Percentiles rank a stretch among this genome's conserved stretches.
Evolutionary conservation across 1,140 invertebrate species (phyloP).

Genomic region (Pygmarrhopalites habei): DNA sequence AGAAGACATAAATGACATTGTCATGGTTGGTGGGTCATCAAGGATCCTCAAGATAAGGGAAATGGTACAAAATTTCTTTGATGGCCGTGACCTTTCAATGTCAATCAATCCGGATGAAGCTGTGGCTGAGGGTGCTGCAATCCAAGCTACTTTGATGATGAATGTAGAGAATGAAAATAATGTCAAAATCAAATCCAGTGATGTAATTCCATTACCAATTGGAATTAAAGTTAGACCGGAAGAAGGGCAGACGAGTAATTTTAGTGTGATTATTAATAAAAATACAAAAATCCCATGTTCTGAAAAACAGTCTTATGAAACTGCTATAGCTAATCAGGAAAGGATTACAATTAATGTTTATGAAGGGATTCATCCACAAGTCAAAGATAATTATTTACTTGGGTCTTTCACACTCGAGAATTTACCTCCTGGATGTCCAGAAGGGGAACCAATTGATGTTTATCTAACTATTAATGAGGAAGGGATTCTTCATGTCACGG

Average conservation of each 20-base stretch:
- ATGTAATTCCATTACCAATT: neutral
- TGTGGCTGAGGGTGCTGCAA: constrained; percentile 50
- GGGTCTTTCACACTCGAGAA: neutral
- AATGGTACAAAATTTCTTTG: constrained; percentile 10
- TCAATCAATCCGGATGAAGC: constrained; percentile 50
- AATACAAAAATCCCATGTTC: neutral
- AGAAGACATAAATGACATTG: constrained; percentile 27
- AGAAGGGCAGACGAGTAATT: neutral
- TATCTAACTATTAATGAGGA: neutral
- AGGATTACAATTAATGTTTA: neutral
- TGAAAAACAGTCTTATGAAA: neutral
- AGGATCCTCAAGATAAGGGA: constrained; percentile 16
- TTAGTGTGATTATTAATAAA: neutral
- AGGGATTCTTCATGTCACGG: neutral
- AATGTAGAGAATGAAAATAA: neutral
- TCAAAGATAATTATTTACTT: neutral
- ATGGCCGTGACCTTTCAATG: constrained; percentile 34
- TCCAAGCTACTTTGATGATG: neutral
- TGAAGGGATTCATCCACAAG: neutral
- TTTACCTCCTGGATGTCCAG: neutral
- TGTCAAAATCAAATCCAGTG: neutral
- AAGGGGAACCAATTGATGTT: neutral
- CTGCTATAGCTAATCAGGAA: neutral
- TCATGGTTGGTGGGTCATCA: constrained; percentile 24
- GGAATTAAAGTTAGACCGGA: neutral